These are phyloP conservation scores for Hydroisotoma schaefferi DNA, from an alignment of 2,888 invertebrate species.

Conservation along the genomic window DNA sequence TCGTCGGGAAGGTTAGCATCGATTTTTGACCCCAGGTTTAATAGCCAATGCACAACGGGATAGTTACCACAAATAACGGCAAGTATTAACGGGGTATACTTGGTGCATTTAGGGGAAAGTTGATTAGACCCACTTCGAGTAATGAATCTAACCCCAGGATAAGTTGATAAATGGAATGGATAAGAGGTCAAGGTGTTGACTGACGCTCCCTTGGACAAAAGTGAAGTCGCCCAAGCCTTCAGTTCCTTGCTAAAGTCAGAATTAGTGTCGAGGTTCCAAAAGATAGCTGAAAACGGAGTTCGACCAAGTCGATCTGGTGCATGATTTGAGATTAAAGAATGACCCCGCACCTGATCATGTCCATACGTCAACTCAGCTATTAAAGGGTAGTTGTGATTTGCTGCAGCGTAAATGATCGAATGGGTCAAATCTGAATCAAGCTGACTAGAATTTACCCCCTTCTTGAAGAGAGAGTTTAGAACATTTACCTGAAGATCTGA, in stretches of 20 bases:
- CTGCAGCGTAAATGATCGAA: constrained; percentile 53
- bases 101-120: not conserved
- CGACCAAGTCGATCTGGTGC: constrained; percentile 52
- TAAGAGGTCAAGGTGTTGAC: constrained; percentile 16
- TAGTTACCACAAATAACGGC: constrained; percentile 36
- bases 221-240: constrained; percentile 18
- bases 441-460: constrained; percentile 51
- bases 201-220: not conserved
- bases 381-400: constrained; percentile 49
- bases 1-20: constrained; percentile 37
- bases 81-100: constrained; percentile 38
- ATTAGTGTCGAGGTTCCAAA: constrained; percentile 50
- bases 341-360: not conserved
- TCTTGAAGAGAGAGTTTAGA: constrained; percentile 49
- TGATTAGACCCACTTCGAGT: constrained; percentile 8
- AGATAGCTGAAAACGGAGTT: constrained; percentile 52
- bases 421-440: constrained; percentile 52
- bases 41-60: constrained; percentile 40
- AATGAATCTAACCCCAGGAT: constrained; percentile 26
- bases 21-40: constrained; percentile 15
- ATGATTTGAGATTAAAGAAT: constrained; percentile 7
- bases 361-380: not conserved
- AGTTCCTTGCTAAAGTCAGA: not conserved
- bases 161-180: constrained; percentile 27
- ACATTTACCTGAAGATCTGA: constrained; percentile 14